Evolutionary conservation across 2,113 vertebrate genomes (phyloP), one percentile per base, ranked within the genome.

Genomic region (Sigmodon hispidus): DNA sequence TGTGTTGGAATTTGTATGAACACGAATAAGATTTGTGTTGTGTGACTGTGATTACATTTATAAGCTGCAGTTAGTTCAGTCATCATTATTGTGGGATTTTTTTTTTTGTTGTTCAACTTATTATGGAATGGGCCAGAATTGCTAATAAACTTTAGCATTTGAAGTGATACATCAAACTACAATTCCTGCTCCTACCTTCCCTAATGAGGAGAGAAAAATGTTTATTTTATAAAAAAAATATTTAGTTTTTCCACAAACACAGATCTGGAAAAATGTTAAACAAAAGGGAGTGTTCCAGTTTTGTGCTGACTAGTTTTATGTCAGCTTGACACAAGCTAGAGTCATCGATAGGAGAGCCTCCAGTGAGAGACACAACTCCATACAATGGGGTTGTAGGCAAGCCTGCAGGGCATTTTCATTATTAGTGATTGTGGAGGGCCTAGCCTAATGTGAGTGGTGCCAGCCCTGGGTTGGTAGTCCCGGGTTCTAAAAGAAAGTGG

Each of bases 151-250:
- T 57, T 61, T 55, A 76, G 59, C 11, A 31, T n/a, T 87, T 89
- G 90, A 50, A 81, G 31, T 70, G 50, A 55, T 67, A 73, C 12
- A 7, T 63, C 7, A 72, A 79, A 24, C 48, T 61, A 29, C 50
- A 89, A 11, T 48, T 15, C 29, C 77, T 45, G 26, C 40, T 85
- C 21, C 65, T 90, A 69, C 3, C 3, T 11, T 94, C 19, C 34
- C 29, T 67, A 69, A 91, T 59, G 48, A 84, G 34, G 43, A 83
- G 45, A 93, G 52, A 73, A 94, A 90, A 92, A 94, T 80, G 65
- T 61, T 86, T 34, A 40, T 86, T 22, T 75, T 94, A 70, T 16
- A 77, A 29, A 59, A 77, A 85, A 81, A 93, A 89, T 24, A 29
- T 34, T 21, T 59, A 85, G 50, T 67, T 95, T 50, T 93, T 65